These are phyloP conservation scores for Salvelinus fontinalis DNA, from an alignment of 2,113 vertebrate genomes.

Conservation along the genomic window DNA sequence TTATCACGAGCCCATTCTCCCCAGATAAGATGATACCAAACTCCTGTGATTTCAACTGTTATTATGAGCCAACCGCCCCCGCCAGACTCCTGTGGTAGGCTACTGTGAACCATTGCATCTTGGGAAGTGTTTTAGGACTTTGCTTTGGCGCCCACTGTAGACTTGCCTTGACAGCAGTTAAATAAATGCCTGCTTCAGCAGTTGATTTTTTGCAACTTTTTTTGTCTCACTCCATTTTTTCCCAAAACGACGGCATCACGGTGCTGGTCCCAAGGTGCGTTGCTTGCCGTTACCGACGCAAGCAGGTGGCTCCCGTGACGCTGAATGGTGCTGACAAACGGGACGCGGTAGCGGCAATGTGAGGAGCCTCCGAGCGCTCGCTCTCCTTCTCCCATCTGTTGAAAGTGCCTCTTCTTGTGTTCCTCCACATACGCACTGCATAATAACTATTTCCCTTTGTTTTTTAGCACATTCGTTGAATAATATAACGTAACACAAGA, in stretches of 20 bases:
- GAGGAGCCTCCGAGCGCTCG: conserved; percentile 49
- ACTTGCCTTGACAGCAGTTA: too few species aligned
- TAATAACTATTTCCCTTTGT: conserved; percentile 23
- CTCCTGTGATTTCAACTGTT: too few species aligned
- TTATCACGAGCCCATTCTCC: too few species aligned
- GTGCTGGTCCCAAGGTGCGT: conserved; percentile 17
- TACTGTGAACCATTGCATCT: too few species aligned
- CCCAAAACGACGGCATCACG: too few species aligned
- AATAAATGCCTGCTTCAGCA: not conserved
- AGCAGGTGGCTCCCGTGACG: conserved; percentile 69
- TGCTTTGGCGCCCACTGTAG: too few species aligned
- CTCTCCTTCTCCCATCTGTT: conserved; percentile 69
- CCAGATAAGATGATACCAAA: too few species aligned
- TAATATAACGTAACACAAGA: conserved; percentile 21
- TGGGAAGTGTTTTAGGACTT: too few species aligned
- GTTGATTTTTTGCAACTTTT: not conserved
- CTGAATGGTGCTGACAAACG: conserved; percentile 53
- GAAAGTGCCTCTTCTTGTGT: conserved; percentile 58
- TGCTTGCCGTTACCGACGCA: conserved; percentile 10
- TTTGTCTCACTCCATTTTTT: not conserved
- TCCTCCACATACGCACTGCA: conserved; percentile 18
- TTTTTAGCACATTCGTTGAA: conserved; percentile 10
- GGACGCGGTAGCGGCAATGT: conserved; percentile 40
- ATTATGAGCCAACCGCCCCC: too few species aligned
- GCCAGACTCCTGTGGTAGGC: too few species aligned